Evolutionary conservation across 2,888 invertebrate genomes (phyloP), one percentile per base, ranked within the genome.

Genomic region (Cenopis cana): DNA sequence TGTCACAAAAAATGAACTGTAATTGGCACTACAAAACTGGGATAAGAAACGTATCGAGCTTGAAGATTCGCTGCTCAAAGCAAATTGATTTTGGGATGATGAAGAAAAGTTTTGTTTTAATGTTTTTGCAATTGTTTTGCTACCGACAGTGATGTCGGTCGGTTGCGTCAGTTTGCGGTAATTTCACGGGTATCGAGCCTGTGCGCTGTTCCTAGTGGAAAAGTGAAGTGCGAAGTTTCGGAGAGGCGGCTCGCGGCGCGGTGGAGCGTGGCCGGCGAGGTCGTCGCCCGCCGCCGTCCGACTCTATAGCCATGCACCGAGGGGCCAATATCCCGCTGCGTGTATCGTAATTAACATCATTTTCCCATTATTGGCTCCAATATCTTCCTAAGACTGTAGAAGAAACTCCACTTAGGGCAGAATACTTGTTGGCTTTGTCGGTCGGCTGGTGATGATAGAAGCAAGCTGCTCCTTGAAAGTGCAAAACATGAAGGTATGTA

Each of bases 151-250:
- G 56, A 3, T 24, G 24, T n/a, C 29, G 38, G 55, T 67, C 57
- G 41, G 79, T 90, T 90, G 88, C 89, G 87, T 91, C 89, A 89
- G 86, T 85, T 89, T 87, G 88, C 88, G 85, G 87, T 87, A 88
- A 93, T 93, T 93, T 91, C 91, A 92, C 90, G 93, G 90, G 82
- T 86, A 78, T 85, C 85, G 89, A 84, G 82, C 83, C 83, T 85
- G 82, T 84, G 85, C 84, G 84, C 86, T 84, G 87, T 89, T 89
- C 87, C 89, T 91, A 86, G 82, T 90, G 87, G 90, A 89, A 91
- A 91, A 91, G 91, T 90, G 89, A 91, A 92, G 92, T 91, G 91
- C 90, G 84, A 91, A 92, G 93, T 90, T 93, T 93, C 89, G 91
- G 92, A 90, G 89, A 87, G 79, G 78, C 79, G 84, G 83, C 84